Conservation (phyloP, 2,888 invertebrate species). For the Caenorhabditis uteleia region DNA sequence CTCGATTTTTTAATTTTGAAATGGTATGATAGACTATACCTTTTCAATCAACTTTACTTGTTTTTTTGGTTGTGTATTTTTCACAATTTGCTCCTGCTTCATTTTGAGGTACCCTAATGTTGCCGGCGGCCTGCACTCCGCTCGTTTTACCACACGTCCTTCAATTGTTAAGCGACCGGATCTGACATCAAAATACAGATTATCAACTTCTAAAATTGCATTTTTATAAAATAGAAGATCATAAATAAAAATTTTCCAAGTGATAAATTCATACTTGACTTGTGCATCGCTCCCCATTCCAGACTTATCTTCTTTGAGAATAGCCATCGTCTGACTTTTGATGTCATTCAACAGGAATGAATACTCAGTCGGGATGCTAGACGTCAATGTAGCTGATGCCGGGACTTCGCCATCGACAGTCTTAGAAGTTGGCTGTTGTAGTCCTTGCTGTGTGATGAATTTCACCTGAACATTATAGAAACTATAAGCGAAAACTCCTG, state of each 20-base stretch:
- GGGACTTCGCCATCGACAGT: conserved; percentile 3
- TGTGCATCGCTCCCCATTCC: conserved; percentile 52
- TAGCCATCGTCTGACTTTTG: conserved; percentile 59
- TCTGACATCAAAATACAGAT: conserved; percentile 14
- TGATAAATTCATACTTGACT: conserved; percentile 16
- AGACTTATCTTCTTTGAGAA: conserved; percentile 63
- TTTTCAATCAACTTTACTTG: conserved; percentile 61
- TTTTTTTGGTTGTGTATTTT: conserved; percentile 61
- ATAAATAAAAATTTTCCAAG: not conserved
- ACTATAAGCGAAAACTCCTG: not conserved
- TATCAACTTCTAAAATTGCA: conserved; percentile 48
- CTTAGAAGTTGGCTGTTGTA: conserved; percentile 16
- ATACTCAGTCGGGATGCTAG: conserved; percentile 57
- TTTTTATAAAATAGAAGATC: not conserved
- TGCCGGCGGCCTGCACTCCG: conserved; percentile 65
- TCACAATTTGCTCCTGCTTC: conserved; percentile 65
- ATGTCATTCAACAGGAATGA: conserved; percentile 51
- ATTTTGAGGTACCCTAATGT: conserved; percentile 62
- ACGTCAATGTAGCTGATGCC: not conserved
- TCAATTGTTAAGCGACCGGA: conserved; percentile 62
- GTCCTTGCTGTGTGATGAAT: conserved; percentile 19
- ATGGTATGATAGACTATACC: conserved; percentile 4
- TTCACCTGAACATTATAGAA: conserved; percentile 11
- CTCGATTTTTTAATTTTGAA: not conserved
- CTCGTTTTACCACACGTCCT: conserved; percentile 63